Conservation (phyloP, 2,113 vertebrate genomes). For the Triplophysa siluroides region DNA sequence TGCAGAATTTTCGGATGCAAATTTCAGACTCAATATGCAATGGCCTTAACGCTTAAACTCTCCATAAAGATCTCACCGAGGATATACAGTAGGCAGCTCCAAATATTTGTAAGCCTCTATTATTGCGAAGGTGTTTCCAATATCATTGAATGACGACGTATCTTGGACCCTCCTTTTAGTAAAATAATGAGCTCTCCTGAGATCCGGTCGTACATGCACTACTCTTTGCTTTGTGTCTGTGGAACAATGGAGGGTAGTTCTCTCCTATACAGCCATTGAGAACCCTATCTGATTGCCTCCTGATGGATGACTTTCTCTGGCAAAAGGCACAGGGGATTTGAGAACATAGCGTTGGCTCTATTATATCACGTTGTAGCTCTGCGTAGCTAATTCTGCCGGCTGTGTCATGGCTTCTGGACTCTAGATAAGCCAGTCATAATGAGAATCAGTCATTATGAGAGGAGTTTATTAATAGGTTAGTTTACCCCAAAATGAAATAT, state of each 20-base stretch:
- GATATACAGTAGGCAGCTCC: background rate
- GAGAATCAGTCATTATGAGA: background rate
- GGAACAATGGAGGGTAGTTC: conserved; percentile 44
- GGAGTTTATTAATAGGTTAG: background rate
- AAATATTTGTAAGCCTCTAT: conserved; percentile 20
- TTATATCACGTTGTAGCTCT: conserved; percentile 5
- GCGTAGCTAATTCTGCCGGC: background rate
- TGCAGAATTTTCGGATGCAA: no score
- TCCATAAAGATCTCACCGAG: conserved; percentile 13
- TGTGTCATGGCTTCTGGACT: background rate
- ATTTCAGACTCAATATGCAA: no score
- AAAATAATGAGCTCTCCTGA: conserved; percentile 58
- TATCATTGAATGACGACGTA: conserved; percentile 35
- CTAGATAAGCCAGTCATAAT: background rate
- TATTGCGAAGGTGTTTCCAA: conserved; percentile 39
- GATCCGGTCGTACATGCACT: conserved; percentile 21
- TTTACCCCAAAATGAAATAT: no score
- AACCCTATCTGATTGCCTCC: conserved; percentile 54
- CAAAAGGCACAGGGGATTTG: conserved; percentile 43
- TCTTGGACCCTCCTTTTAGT: conserved; percentile 47
- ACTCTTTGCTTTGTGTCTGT: conserved; percentile 32
- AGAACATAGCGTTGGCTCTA: conserved; percentile 40
- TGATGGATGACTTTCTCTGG: conserved; percentile 56
- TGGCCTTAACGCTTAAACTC: background rate
- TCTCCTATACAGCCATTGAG: conserved; percentile 51